These are phyloP conservation scores for Cinclus cinclus DNA, from an alignment of 2,113 vertebrate genomes.

Conservation along the genomic window DNA sequence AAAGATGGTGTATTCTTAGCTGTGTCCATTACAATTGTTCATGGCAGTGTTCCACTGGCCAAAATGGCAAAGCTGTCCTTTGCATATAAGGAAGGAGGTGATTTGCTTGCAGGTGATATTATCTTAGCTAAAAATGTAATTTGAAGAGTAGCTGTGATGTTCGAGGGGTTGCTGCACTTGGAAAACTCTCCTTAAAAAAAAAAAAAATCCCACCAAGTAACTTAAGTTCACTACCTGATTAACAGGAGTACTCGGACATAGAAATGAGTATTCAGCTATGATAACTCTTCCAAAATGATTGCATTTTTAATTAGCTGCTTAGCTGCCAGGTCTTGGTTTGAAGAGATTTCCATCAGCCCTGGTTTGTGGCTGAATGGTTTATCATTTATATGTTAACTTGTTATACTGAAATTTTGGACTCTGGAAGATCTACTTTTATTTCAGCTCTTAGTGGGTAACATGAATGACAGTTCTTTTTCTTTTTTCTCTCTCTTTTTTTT, in stretches of 20 bases:
- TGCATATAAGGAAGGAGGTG: not conserved
- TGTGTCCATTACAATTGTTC: not conserved
- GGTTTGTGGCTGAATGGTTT: not conserved
- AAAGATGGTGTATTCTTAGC: not conserved
- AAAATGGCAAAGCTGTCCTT: not conserved
- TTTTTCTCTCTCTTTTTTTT: not conserved
- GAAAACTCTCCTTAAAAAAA: not conserved
- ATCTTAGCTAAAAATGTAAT: not conserved
- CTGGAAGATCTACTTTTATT: not conserved
- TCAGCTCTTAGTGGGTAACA: not conserved
- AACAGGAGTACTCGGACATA: not conserved
- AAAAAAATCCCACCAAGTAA: not conserved
- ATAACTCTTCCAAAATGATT: not conserved
- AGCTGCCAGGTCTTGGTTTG: not conserved
- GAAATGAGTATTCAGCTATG: not conserved
- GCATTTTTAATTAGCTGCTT: not conserved
- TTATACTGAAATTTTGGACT: not conserved
- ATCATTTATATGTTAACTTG: not conserved
- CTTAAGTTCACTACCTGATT: not conserved
- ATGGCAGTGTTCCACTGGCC: not conserved
- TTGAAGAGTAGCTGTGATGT: not conserved
- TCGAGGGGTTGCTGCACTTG: not conserved
- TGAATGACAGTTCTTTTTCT: not conserved
- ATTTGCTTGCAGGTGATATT: not conserved
- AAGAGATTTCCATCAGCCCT: not conserved